Evolutionary conservation across 2,797 vertebrate genomes (phyloP).

Genomic region (Myoxocephalus aenaeus): DNA sequence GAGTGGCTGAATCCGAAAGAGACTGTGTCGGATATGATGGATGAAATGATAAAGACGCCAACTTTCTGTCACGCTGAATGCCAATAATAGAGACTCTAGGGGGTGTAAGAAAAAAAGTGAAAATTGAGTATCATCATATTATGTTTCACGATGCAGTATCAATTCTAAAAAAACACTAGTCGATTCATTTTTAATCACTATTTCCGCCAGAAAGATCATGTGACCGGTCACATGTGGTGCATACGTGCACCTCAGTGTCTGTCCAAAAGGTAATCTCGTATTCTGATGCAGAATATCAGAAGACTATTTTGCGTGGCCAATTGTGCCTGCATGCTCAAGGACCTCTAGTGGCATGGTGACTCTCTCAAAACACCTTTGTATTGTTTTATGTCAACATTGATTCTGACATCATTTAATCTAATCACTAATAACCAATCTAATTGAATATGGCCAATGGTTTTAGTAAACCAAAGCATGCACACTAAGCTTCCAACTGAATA

Average conservation of each 20-base stretch:
- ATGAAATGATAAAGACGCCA: background rate
- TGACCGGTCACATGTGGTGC: background rate
- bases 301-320: background rate
- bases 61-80: conserved; percentile 6
- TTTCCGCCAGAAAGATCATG: background rate
- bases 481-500: too few species aligned
- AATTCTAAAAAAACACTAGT: background rate
- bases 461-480: too few species aligned
- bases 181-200: background rate
- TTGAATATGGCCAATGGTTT: too few species aligned
- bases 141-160: background rate
- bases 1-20: background rate
- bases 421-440: too few species aligned
- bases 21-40: background rate
- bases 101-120: too few species aligned
- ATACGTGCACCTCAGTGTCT: background rate
- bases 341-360: background rate
- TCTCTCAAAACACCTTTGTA: background rate
- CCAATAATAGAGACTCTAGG: background rate
- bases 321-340: background rate
- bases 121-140: background rate
- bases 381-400: too few species aligned
- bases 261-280: background rate
- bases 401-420: too few species aligned
- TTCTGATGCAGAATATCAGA: background rate